Evolutionary conservation across 2,797 vertebrate genomes (phyloP), one percentile per base, ranked within the genome.

Genomic region (Coregonus suidteri): DNA sequence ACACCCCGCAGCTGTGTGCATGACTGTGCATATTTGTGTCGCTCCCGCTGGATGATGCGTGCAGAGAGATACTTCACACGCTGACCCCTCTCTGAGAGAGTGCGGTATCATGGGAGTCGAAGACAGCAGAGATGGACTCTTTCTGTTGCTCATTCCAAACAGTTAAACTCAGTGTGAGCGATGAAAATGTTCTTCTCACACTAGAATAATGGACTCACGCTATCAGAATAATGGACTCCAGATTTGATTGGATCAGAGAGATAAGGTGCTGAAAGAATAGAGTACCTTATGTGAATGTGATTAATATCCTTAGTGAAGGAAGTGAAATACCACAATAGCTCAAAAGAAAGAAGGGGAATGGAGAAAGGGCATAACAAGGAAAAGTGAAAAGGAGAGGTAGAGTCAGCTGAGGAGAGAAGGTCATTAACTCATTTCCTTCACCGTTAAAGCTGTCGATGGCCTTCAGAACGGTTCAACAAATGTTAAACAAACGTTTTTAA

Each of bases 161-260:
- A 69, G 71, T 41, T 54, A n/a, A 66, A 74, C 73, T 82, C 84
- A 75, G 81, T 82, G 85, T 73, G 9, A 70, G 69, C 25, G 59
- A 25, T 64, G 20, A 30, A 25, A 64, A 64, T 1, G n/a, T 64
- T 25, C 20, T 7, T 64, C n/a, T 64, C 54, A 9, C 41, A 41
- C 4, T n/a, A 59, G 54, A 59, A 59, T 71, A 47, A 41, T 9
- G 41, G 75, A 78, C 76, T 47, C 79, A 9, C 75, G 15, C 77
- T 82, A 89, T 89, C 87, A 81, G 88, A 85, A 84, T 81, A 90
- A 88, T 77, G 85, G 88, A 90, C 84, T 73, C 82, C 79, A 81
- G 80, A 89, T 90, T 20, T 47, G 35, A 41, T 65, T 88, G 82
- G 86, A 90, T 90, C 83, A 88, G 77, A 52, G 20, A 68, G 81